Evolutionary conservation across 2,888 invertebrate genomes (phyloP).

Genomic region (Drosophila mercatorum): DNA sequence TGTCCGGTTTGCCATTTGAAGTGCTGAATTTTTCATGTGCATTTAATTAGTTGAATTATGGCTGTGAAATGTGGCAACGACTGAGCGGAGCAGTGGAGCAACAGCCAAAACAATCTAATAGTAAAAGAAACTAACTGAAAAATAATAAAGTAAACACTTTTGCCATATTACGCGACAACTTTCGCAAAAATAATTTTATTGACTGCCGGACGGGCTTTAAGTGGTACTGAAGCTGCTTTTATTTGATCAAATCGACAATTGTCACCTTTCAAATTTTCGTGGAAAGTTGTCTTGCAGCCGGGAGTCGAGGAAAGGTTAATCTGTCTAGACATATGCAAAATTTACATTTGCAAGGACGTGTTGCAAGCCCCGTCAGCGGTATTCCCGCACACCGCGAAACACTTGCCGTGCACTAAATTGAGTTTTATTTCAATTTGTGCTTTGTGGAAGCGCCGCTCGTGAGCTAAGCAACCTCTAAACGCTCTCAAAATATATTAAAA

Average conservation of each 20-base stretch:
- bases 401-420: slow-evolving; percentile 56
- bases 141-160: slow-evolving; percentile 72
- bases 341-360: slow-evolving; percentile 35
- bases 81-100: slow-evolving; percentile 42
- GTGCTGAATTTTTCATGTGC: slow-evolving; percentile 81
- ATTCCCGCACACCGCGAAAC: slow-evolving; percentile 8
- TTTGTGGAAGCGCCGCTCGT: slow-evolving; percentile 39
- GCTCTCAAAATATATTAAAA: slow-evolving; percentile 29
- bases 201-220: slow-evolving; percentile 44
- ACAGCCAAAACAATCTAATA: slow-evolving; percentile 68
- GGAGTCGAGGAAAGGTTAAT: slow-evolving; percentile 5
- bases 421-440: slow-evolving; percentile 56
- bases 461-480: slow-evolving; percentile 46
- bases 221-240: slow-evolving; percentile 7
- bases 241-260: slow-evolving; percentile 57
- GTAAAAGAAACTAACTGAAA: slow-evolving; percentile 68
- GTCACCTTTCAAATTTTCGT: slow-evolving; percentile 59
- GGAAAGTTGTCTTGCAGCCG: slow-evolving; percentile 35
- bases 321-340: slow-evolving; percentile 38
- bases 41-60: slow-evolving; percentile 81
- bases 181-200: slow-evolving; percentile 71
- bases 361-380: slow-evolving; percentile 14
- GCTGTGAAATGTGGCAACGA: slow-evolving; percentile 74
- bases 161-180: slow-evolving; percentile 80
- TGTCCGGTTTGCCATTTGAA: slow-evolving; percentile 75